Base-by-base conservation (phyloP, 2,113 vertebrate genomes). In the Grammomys surdaster region DNA sequence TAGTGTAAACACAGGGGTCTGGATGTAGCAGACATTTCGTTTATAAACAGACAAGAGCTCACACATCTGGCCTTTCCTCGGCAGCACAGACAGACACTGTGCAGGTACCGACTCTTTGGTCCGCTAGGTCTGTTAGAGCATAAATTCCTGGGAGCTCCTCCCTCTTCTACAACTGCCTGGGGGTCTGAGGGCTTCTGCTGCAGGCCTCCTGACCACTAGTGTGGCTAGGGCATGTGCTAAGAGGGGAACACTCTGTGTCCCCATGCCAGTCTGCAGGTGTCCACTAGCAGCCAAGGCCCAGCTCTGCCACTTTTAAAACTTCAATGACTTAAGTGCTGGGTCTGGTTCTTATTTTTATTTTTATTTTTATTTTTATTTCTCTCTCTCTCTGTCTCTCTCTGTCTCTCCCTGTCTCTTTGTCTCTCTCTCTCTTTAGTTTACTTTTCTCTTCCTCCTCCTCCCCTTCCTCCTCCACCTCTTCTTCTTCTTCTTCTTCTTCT, bases 31-130 rank as follows among this genome's bases (percentile, higher is more conserved):
- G 97, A 96, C 89, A 1, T 78, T 96, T 95, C 24, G 5, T 97
- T 92, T 97, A 96, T 98, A 97, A 97, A 97, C 97, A 97, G 95
- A 85, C 58, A 88, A 94, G 97, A 96, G 96, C 69, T 95, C 69
- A 65, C 80, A 95, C 97, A 97, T 95, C 97, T 97, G 97, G 95
- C 28, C 90, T 63, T 93, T 24, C 33, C 77, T 70, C 20, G 56
- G 58, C 80, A 43, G 92, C 48, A 3, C 0, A 20, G 92, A 5
- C 0, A 20, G 92, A 98, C 81, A 92, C 94, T 93, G 89, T 75
- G 94, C 97, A 97, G 97, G 97, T 98, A 88, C 9, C 0, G 33
- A 92, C 90, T 92, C 85, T 97, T 77, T 95, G 87, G 70, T 90
- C 91, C 31, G 76, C 78, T 67, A 46, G n/a, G 80, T 63, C 72